Conservation (phyloP, 2,113 vertebrate species). For the Corvus hawaiiensis region DNA sequence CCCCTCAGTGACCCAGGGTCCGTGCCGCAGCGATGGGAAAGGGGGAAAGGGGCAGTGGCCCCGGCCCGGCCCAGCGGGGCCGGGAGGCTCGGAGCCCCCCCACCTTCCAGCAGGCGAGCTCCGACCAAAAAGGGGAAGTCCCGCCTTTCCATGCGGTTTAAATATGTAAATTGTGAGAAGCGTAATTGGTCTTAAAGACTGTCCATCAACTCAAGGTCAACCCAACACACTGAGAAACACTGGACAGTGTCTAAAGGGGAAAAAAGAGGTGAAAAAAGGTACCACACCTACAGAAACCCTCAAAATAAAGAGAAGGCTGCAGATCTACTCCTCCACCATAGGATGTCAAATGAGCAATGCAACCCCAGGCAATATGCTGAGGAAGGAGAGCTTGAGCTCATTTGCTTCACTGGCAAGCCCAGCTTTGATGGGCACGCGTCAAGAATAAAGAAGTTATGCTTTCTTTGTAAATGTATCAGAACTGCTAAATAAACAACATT, state of each 20-base stretch:
- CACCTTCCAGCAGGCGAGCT: too few species aligned
- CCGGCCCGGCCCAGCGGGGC: too few species aligned
- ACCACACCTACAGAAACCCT: not conserved
- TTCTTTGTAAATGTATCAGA: not conserved
- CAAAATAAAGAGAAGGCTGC: not conserved
- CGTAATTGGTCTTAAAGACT: too few species aligned
- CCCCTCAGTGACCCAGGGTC: too few species aligned
- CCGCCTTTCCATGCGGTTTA: too few species aligned
- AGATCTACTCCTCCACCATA: not conserved
- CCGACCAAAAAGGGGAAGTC: too few species aligned
- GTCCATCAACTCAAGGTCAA: too few species aligned
- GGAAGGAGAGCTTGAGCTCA: not conserved
- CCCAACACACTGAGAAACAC: not conserved
- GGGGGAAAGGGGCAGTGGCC: too few species aligned
- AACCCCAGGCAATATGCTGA: not conserved
- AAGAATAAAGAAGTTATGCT: not conserved
- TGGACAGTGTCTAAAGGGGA: rapidly evolving
- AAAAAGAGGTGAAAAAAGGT: not conserved
- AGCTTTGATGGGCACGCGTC: not conserved
- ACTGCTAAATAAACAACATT: not conserved
- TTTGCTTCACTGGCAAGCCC: not conserved
- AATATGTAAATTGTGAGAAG: too few species aligned
- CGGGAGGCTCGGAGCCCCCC: too few species aligned
- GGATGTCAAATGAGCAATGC: not conserved
- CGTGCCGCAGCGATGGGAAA: too few species aligned